Base-by-base conservation (phyloP, 2,888 invertebrate species). In the Dyspetes luteomarginatus region DNA sequence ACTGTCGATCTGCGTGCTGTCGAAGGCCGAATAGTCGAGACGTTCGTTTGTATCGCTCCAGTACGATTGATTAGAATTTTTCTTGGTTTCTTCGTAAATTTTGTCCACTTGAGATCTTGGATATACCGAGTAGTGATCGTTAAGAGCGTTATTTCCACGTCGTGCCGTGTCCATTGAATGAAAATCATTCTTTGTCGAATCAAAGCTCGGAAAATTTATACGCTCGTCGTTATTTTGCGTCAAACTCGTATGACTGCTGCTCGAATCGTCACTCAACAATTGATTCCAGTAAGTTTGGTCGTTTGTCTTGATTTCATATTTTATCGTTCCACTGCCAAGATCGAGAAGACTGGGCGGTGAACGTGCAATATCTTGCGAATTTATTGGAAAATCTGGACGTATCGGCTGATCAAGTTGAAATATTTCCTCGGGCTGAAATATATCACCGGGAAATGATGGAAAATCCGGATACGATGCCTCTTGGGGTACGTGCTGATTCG, bases 371-470 rank as follows among this genome's bases (percentile, higher is more conserved):
- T 91, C 90, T 83, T 94, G 94, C 0, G 85, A 84, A 58, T 86
- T 86, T 0, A 90, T 86, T 1, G 93, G 92, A 83, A 94, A 95
- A 86, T 95, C 95, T 0, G 95, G 92, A 85, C 95, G 93, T 45
- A 96, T 93, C 0, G 96, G 96, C 88, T 96, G 96, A 87, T 96
- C 96, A 77, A 96, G 91, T 89, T 96, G 96, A 91, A 96, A 96
- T 82, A 96, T 96, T 90, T 96, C 96, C 88, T 96, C 96, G 0
- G 96, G 96, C 88, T 96, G 96, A 89, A 96, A 96, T 26, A 96
- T 93, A 86, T 96, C 96, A 50, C 94, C 94, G 0, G 94, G 93
- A 56, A 95, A 92, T 0, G 93, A 92, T 0, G 94, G 93, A 69
- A 95, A 94, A 86, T 95, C 95, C 17, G 90, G 89, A 60, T 91